Evolutionary conservation across 92 coral and sea anemone genomes (phyloP), one percentile per base, ranked within the genome.

Genomic region (Micromussa lordhowensis): DNA sequence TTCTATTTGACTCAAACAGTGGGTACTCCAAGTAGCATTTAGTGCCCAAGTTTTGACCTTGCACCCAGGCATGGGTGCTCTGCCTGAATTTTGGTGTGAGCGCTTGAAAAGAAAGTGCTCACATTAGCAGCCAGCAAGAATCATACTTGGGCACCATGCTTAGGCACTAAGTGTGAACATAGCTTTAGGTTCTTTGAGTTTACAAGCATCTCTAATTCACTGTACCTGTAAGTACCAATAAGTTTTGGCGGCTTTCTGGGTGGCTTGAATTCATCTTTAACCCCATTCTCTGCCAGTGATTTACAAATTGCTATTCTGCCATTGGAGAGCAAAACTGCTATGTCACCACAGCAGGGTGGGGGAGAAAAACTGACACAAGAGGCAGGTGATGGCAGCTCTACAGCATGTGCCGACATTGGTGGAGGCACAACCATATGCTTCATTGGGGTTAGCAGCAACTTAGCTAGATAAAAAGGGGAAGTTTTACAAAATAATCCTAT

Each of bases 371-470:
- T 91, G 30, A 98, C 92, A 22, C 86, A 87, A 55, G 90, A 88
- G 31, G 92, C 95, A 17, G 98, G 88, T 15, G 93, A 80, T 17
- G 94, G 86, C 77, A 96, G 85, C 83, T 94, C 70, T 48, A 96
- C 63, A 21, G 94, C 61, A 58, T 91, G 75, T 58, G 96, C 96
- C 7, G 98, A 95, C 99, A 96, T 96, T 10, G 99, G 99, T 5
- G 99, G 98, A 34, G 99, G 99, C 0, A 98, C 91, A 9, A 98
- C 98, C 95, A 98, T 79, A 90, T 89, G 91, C 28, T 91, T 89
- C 98, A 96, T 92, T 68, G 98, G 98, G 5, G 99, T 98, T 72
- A 93, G 72, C 17, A 96, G 81, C 54, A 95, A 71, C 14, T 81
- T 86, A 55, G 85, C 98, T 95, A 70, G 6, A 11, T 32, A 34